These are phyloP conservation scores for Pissodes strobi DNA, from an alignment of 1,140 invertebrate genomes.

Conservation along the genomic window DNA sequence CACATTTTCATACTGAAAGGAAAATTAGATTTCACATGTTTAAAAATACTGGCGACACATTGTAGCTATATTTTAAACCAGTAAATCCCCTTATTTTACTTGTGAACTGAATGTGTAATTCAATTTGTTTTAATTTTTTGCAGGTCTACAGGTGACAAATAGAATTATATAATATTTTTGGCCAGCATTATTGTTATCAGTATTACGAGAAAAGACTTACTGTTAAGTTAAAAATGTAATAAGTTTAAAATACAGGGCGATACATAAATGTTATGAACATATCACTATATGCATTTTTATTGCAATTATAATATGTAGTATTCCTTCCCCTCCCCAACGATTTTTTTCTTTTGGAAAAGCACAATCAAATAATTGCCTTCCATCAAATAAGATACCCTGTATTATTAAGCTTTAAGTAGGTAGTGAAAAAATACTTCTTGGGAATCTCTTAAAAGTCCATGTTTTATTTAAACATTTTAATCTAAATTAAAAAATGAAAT, in stretches of 20 bases:
- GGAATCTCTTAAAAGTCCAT: not conserved
- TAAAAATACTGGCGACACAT: no score
- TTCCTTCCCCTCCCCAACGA: no score
- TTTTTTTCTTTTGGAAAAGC: not conserved
- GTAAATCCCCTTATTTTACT: no score
- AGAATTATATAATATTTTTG: not conserved
- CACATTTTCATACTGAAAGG: no score
- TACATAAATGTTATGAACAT: conserved; percentile 13
- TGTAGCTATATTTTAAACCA: no score
- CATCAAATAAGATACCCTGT: not conserved
- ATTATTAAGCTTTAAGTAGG: not conserved
- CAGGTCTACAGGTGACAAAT: no score
- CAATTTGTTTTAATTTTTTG: no score
- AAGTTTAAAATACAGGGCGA: conserved; percentile 20
- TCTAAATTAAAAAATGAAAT: conserved; percentile 7
- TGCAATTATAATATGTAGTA: not conserved
- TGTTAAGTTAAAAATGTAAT: conserved; percentile 18
- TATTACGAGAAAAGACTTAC: conserved; percentile 28
- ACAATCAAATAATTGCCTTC: no score
- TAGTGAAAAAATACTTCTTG: not conserved
- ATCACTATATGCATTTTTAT: not conserved
- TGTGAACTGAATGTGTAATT: no score
- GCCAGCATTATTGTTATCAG: conserved; percentile 10
- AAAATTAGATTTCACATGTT: no score
- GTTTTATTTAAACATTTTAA: no score